Conservation (phyloP, 2,113 vertebrate genomes). For the Calidris pygmaea region DNA sequence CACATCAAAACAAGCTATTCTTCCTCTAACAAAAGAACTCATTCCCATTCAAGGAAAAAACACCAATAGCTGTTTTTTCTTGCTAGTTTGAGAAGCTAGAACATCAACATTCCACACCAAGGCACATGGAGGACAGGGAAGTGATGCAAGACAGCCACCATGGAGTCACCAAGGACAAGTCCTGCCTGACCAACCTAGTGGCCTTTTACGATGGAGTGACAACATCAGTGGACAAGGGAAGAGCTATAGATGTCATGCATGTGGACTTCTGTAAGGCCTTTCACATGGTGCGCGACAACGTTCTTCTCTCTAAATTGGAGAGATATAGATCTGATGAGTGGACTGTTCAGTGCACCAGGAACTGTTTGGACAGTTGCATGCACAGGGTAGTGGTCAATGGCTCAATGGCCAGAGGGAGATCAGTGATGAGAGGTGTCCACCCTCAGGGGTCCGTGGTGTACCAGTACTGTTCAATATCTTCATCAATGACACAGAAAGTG, state of each 20-base stretch:
- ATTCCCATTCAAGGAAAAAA: neutral
- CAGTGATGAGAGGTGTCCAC: neutral
- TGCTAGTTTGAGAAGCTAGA: neutral
- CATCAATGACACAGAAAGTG: neutral
- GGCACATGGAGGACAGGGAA: neutral
- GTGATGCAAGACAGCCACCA: neutral
- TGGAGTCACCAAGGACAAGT: too few relatives aligned
- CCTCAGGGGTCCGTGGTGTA: neutral
- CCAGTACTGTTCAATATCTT: neutral
- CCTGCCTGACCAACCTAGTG: neutral
- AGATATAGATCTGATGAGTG: neutral
- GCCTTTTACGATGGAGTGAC: neutral
- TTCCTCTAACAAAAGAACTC: neutral
- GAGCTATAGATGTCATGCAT: neutral
- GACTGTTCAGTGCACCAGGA: neutral
- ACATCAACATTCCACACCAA: neutral
- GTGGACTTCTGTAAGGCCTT: neutral
- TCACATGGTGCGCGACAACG: neutral
- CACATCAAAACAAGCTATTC: neutral
- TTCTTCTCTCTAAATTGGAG: neutral
- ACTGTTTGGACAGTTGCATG: neutral
- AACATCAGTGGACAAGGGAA: neutral
- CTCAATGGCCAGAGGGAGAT: neutral
- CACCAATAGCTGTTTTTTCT: neutral
- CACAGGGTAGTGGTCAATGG: neutral